Conservation (phyloP, 2,797 vertebrate genomes). For the Cyclura pinguis region DNA sequence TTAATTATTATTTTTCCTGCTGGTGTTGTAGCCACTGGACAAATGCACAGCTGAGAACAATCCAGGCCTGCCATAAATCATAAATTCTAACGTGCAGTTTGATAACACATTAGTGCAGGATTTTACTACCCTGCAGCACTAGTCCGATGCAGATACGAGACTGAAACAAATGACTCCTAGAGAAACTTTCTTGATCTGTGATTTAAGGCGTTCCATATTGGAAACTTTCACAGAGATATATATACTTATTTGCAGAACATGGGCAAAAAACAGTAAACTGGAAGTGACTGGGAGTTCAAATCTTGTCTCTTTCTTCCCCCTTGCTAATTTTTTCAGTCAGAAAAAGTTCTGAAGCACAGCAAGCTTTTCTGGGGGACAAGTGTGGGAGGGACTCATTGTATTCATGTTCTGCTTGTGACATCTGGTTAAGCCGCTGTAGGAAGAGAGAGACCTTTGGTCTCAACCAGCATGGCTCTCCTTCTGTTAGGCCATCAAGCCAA, state of each 20-base stretch:
- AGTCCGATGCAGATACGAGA: background rate
- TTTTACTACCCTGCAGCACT: background rate
- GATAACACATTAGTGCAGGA: background rate
- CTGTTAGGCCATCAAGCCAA: background rate
- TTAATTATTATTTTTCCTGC: background rate
- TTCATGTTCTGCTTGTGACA: background rate
- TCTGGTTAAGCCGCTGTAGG: background rate
- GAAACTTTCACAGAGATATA: background rate
- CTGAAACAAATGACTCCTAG: background rate
- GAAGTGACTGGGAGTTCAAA: background rate
- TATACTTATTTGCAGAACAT: background rate
- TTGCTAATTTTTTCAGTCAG: background rate
- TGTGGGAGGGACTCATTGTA: too few species aligned
- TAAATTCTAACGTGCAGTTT: background rate
- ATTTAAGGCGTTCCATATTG: background rate
- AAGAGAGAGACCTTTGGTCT: background rate
- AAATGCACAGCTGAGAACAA: slow-evolving; percentile 7
- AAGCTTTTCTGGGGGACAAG: background rate
- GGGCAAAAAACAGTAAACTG: background rate
- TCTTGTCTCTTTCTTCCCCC: background rate
- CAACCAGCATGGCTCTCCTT: background rate
- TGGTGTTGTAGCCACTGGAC: background rate
- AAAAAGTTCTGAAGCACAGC: background rate
- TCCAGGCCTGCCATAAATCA: background rate
- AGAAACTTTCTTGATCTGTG: background rate